Conservation (phyloP, 2,888 invertebrate species). For the Harpalus rufipes region DNA sequence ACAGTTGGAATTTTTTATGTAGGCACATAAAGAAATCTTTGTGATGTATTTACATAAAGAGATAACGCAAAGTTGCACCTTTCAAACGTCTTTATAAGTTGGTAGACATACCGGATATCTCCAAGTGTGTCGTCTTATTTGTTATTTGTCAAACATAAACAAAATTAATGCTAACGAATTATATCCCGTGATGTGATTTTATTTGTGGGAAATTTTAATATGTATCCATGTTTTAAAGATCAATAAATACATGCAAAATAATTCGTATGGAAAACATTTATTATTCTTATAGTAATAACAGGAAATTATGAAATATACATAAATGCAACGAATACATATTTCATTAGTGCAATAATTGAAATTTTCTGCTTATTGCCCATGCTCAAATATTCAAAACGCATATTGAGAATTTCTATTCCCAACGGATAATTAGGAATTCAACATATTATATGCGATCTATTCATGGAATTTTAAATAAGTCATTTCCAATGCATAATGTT, state of each 20-base stretch:
- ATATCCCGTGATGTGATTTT: conserved; percentile 28
- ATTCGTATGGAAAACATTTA: neutral
- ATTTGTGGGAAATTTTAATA: conserved; percentile 34
- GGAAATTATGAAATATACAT: neutral
- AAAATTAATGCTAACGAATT: conserved; percentile 31
- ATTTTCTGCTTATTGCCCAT: conserved; percentile 23
- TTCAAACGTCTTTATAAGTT: conserved; percentile 38
- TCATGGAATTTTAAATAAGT: conserved; percentile 1
- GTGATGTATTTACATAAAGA: conserved; percentile 42
- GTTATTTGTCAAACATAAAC: conserved; percentile 48
- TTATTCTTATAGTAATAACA: neutral
- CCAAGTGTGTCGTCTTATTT: conserved; percentile 25
- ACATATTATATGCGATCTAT: neutral
- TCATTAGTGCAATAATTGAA: conserved; percentile 25
- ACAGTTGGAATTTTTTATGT: conserved; percentile 32
- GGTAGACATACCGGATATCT: conserved; percentile 20
- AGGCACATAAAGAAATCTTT: conserved; percentile 40
- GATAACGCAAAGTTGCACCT: conserved; percentile 41
- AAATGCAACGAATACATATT: neutral
- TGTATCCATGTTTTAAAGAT: neutral
- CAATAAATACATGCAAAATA: conserved; percentile 1
- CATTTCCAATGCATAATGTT: neutral
- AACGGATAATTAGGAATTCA: conserved; percentile 10
- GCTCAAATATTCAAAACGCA: conserved; percentile 28
- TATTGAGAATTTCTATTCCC: conserved; percentile 29